Base-by-base conservation (phyloP, 2,888 invertebrate species). In the Chymomyza procnemis region DNA sequence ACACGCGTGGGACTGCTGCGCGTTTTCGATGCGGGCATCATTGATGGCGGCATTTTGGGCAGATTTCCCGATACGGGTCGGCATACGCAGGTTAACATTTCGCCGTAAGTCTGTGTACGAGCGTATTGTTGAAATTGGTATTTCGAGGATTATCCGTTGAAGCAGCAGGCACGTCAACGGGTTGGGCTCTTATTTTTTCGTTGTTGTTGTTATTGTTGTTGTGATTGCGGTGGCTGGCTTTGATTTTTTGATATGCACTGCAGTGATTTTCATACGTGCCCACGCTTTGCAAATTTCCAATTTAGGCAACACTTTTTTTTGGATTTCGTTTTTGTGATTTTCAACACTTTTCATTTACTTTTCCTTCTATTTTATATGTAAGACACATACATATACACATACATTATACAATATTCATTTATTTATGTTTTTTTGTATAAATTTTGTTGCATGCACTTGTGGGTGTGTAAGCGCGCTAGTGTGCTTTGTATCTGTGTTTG, bases 1-100 rank as follows among this genome's bases (percentile, higher is more conserved):
- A 91, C 91, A 56, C 63, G 74, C 66, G 74, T 75, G 71, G 73
- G 71, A 56, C 75, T 52, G 46, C 57, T 68, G 55, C 61, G 41
- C 61, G 82, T 61, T 74, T 89, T 83, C 72, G 87, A 80, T 74
- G 87, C 85, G 76, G 90, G 90, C 82, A 89, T 85, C 71, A 88
- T 68, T 50, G 86, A 85, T 66, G 88, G 87, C 69, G 91, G 89
- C 87, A 90, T 89, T 85, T 91, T 91, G 74, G 91, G 90, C 80
- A 91, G 85, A 79, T 90, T 89, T 69, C 91, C 89, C 71, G 90
- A 90, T 54, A 91, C 91, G 73, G 91, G 91, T 74, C 91, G 91
- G 86, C 91, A 91, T 70, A 91, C 91, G 78, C 91, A 91, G 69
- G 91, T 90, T 76, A 91, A 80, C 91, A 91, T 91, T 63, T 62